phyloP scores from a whole-genome alignment of 1,140 invertebrate species.

The Solen grandis region DNA sequence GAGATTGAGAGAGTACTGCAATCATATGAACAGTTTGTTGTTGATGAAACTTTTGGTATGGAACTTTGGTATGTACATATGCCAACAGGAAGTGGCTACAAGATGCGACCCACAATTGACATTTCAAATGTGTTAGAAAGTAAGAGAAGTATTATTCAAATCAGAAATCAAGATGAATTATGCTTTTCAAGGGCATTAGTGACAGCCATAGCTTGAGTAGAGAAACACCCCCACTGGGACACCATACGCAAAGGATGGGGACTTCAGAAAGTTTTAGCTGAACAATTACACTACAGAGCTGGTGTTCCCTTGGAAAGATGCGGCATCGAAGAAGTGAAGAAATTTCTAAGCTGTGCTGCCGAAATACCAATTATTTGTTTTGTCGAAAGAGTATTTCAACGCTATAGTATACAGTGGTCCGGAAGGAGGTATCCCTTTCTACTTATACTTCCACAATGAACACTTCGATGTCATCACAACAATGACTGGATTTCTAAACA shows the following conservation, averaged over 20 bases:
- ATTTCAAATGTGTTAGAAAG: constrained; percentile 3
- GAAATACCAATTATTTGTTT: background rate
- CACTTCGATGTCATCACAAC: no score
- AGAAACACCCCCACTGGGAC: constrained; percentile 26
- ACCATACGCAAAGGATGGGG: constrained; percentile 4
- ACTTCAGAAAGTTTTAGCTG: no score
- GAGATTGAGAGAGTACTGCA: no score
- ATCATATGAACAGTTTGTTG: no score
- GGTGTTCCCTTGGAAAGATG: no score
- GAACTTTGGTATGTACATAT: background rate
- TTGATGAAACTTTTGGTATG: constrained; percentile 15
- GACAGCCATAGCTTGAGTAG: background rate
- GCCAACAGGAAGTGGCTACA: background rate
- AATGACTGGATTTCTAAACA: no score
- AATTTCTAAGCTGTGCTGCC: background rate
- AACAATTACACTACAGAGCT: no score
- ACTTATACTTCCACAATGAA: constrained; percentile 5
- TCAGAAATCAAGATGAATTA: constrained; percentile 14
- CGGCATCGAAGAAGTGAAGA: background rate
- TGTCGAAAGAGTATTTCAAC: constrained; percentile 12
- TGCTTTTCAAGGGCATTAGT: constrained; percentile 3
- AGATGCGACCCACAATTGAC: background rate
- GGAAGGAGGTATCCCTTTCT: background rate
- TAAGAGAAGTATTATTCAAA: constrained; percentile 7
- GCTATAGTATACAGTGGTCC: constrained; percentile 38